These are phyloP conservation scores for Drosophila parthenogenetica DNA, from an alignment of 2,888 invertebrate species.

Conservation along the genomic window DNA sequence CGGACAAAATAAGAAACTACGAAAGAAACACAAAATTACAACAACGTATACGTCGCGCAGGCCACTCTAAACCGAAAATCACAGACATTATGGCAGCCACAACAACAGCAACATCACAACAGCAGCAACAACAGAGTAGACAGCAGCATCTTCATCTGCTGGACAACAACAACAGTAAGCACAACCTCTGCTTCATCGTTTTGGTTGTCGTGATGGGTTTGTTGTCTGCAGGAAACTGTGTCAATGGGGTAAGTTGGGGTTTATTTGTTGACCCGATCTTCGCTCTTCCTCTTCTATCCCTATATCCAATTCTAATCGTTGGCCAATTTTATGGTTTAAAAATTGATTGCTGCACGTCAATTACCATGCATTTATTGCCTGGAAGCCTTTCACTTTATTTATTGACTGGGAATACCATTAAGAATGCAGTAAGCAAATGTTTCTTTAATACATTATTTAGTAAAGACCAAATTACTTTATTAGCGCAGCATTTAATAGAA, in stretches of 20 bases:
- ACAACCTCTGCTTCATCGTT: constrained; percentile 44
- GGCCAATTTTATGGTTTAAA: constrained; percentile 27
- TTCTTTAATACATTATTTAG: constrained; percentile 4
- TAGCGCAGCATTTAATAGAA: constrained; percentile 24
- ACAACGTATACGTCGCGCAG: constrained; percentile 73
- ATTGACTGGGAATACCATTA: constrained; percentile 45
- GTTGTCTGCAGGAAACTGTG: constrained; percentile 84
- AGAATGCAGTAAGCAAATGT: background rate
- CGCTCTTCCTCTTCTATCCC: background rate
- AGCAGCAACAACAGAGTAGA: constrained; percentile 30
- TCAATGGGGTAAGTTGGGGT: constrained; percentile 84
- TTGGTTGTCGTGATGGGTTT: constrained; percentile 78
- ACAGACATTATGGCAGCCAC: constrained; percentile 75
- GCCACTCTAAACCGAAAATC: constrained; percentile 56
- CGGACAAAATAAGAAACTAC: constrained; percentile 26
- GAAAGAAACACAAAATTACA: constrained; percentile 54
- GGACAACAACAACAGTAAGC: constrained; percentile 27
- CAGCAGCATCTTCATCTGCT: constrained; percentile 66
- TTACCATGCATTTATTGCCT: constrained; percentile 55
- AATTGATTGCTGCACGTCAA: constrained; percentile 54
- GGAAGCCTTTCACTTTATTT: constrained; percentile 2
- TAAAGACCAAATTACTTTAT: constrained; percentile 55
- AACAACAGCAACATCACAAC: constrained; percentile 48
- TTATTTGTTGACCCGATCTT: constrained; percentile 28
- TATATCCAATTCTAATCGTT: background rate